phyloP scores from a whole-genome alignment of 53 echinoderm and acorn worm species.

The Zoroaster sp. region DNA sequence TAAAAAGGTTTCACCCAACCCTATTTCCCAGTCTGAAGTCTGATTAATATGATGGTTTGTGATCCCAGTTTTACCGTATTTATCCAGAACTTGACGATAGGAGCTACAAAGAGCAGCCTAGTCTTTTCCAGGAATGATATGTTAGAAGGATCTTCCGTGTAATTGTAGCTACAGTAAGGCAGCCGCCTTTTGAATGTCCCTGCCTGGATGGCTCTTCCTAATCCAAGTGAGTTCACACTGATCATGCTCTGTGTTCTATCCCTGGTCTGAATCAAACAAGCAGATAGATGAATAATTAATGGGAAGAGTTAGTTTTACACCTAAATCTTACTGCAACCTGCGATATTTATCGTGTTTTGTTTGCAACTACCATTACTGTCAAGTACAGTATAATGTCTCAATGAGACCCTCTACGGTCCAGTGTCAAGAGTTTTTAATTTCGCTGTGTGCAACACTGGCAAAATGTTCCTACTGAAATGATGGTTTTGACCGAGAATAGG shows the following conservation, averaged over 20 bases:
- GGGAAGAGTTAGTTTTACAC: background rate
- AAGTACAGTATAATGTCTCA: too few relatives aligned
- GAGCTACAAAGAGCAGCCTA: constrained; percentile 44
- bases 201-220: background rate
- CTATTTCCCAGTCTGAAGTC: too few relatives aligned
- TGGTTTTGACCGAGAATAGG: too few relatives aligned
- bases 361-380: too few relatives aligned
- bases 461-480: too few relatives aligned
- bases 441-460: too few relatives aligned
- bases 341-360: background rate
- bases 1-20: too few relatives aligned
- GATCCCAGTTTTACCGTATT: constrained; percentile 82
- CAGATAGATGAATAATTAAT: background rate
- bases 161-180: constrained; percentile 10
- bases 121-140: background rate
- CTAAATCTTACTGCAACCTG: background rate
- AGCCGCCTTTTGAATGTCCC: background rate
- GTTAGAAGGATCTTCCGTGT: background rate
- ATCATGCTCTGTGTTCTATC: background rate
- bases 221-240: background rate
- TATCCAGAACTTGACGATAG: constrained; percentile 91
- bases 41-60: too few relatives aligned
- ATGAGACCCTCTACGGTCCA: too few relatives aligned
- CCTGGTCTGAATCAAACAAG: background rate
- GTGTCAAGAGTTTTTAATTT: too few relatives aligned